A percentile compares a stretch with the other conserved stretches of the same genome.
phyloP scores from a whole-genome alignment of 2,888 invertebrate genomes.

The Drosophila kuntzei region DNA sequence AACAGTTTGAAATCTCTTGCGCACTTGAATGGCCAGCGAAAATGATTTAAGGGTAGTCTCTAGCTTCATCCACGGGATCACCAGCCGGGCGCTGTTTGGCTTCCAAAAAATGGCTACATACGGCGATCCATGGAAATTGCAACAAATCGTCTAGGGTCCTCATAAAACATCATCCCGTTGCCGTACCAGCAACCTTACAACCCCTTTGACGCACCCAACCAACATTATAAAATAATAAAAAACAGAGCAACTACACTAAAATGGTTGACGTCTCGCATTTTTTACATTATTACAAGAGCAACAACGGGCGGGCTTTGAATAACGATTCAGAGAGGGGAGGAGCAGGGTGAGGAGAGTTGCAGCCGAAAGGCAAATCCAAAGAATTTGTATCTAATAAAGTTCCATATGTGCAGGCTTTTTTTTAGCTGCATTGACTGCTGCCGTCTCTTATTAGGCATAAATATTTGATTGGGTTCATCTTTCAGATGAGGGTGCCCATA shows the following conservation, averaged over 20 bases:
- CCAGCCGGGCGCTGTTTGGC: slow-evolving; percentile 47
- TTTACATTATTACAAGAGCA: slow-evolving; percentile 61
- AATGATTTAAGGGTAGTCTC: slow-evolving; percentile 56
- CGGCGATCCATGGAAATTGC: slow-evolving; percentile 59
- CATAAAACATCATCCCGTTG: slow-evolving; percentile 29
- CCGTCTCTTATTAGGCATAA: slow-evolving; percentile 70
- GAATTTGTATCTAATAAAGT: slow-evolving; percentile 80
- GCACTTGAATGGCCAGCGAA: slow-evolving; percentile 72
- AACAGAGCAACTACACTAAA: slow-evolving; percentile 74
- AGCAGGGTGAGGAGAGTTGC: slow-evolving; percentile 13
- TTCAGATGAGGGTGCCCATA: slow-evolving; percentile 60
- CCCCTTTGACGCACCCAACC: slow-evolving; percentile 69
- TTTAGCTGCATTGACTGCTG: not conserved
- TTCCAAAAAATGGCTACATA: slow-evolving; percentile 72
- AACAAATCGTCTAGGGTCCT: slow-evolving; percentile 68
- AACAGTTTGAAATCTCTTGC: slow-evolving; percentile 62
- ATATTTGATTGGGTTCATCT: slow-evolving; percentile 69
- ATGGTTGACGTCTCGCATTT: slow-evolving; percentile 80
- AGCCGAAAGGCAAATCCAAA: slow-evolving; percentile 55
- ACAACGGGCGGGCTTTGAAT: slow-evolving; percentile 30
- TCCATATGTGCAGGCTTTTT: slow-evolving; percentile 67
- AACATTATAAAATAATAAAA: slow-evolving; percentile 26
- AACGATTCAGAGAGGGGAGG: not conserved
- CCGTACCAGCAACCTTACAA: slow-evolving; percentile 37
- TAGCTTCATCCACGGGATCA: slow-evolving; percentile 52